A percentile compares a stretch with the other conserved stretches of the same genome.
Evolutionary conservation across 2,797 vertebrate genomes (phyloP).

Genomic region (Schizopygopsis pylzovi): DNA sequence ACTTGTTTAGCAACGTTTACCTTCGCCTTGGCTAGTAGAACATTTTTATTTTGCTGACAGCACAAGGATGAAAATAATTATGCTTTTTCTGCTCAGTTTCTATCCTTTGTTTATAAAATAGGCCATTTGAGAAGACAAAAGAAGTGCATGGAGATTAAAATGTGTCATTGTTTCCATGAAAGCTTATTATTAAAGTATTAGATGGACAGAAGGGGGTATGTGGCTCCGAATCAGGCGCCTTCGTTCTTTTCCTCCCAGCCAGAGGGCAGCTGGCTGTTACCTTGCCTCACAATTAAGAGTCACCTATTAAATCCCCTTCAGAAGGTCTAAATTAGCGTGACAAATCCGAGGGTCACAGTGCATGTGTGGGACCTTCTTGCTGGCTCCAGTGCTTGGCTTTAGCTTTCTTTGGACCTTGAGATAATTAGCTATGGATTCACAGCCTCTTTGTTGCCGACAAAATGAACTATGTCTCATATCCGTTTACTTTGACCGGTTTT

Average conservation of each 20-base stretch:
- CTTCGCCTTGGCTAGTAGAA: not conserved
- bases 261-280: constrained; percentile 77
- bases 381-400: constrained; percentile 53
- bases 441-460: constrained; percentile 42
- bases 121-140: constrained; percentile 68
- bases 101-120: constrained; percentile 53
- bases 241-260: constrained; percentile 65
- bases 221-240: constrained; percentile 68
- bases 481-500: constrained; percentile 48
- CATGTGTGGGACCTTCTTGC: constrained; percentile 46
- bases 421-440: constrained; percentile 57
- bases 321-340: constrained; percentile 77
- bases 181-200: constrained; percentile 71
- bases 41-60: not conserved
- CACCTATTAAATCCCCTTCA: constrained; percentile 76
- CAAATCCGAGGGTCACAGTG: constrained; percentile 74
- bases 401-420: constrained; percentile 37
- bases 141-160: constrained; percentile 74
- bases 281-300: constrained; percentile 72
- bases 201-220: constrained; percentile 67
- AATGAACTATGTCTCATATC: constrained; percentile 52
- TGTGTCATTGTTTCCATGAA: constrained; percentile 70
- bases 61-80: not conserved
- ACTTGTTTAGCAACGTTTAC: not conserved
- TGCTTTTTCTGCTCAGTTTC: not conserved